Evolutionary conservation across 2,113 vertebrate genomes (phyloP).

Genomic region (Menidia beryllina): DNA sequence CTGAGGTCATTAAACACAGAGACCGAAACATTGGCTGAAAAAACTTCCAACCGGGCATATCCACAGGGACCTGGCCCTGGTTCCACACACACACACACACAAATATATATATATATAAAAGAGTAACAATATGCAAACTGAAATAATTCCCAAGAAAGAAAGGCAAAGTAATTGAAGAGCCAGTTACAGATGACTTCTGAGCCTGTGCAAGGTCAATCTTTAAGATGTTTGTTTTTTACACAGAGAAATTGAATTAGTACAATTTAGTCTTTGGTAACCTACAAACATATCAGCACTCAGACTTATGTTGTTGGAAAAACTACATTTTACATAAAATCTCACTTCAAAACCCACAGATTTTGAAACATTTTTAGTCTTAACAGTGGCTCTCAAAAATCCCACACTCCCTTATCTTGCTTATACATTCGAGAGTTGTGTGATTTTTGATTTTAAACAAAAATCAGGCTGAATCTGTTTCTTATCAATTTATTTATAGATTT

Average conservation of each 20-base stretch:
- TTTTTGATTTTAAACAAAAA: not conserved
- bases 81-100: no score
- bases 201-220: conserved; percentile 11
- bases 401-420: not conserved
- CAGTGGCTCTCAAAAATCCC: no score
- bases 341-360: no score
- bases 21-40: conserved; percentile 58
- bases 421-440: not conserved
- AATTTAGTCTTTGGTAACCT: conserved; percentile 1
- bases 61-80: conserved; percentile 50
- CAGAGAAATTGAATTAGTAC: conserved; percentile 20
- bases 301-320: not conserved
- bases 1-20: conserved; percentile 72
- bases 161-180: conserved; percentile 46
- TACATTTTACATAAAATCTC: not conserved
- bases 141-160: conserved; percentile 54
- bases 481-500: not conserved
- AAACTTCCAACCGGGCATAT: conserved; percentile 55
- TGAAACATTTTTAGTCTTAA: no score
- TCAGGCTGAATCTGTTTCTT: not conserved
- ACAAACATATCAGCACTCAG: conserved; percentile 19
- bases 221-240: conserved; percentile 1
- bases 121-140: conserved; percentile 59
- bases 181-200: conserved; percentile 38
- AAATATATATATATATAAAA: conserved; percentile 43